Evolutionary conservation across 2,888 invertebrate genomes (phyloP).

Genomic region (Microplitis manilae): DNA sequence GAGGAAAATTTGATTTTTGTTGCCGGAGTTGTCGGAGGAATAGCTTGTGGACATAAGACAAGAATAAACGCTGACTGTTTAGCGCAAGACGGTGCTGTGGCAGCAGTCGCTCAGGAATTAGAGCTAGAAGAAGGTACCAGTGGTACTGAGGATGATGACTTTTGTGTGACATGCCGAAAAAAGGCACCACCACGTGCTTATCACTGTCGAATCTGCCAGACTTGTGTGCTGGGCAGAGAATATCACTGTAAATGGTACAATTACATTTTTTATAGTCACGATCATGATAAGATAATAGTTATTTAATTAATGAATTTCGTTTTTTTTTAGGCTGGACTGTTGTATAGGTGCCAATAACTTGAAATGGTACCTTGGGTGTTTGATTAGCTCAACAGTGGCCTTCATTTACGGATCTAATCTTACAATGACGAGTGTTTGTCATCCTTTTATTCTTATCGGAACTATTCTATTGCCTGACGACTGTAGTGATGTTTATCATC

Average conservation of each 20-base stretch:
- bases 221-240: conserved; percentile 84
- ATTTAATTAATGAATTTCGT: conserved; percentile 12
- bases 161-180: conserved; percentile 77
- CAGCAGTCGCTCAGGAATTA: conserved; percentile 47
- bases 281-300: not conserved
- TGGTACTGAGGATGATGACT: conserved; percentile 59
- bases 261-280: conserved; percentile 15
- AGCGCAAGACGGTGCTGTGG: conserved; percentile 49
- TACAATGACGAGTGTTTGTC: conserved; percentile 89
- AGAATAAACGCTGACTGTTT: conserved; percentile 60
- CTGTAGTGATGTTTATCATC: conserved; percentile 87
- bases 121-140: conserved; percentile 60
- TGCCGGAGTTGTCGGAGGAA: conserved; percentile 71
- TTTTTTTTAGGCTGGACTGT: conserved; percentile 81
- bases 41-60: conserved; percentile 71
- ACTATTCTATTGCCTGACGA: conserved; percentile 85
- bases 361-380: conserved; percentile 80
- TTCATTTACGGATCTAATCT: conserved; percentile 85
- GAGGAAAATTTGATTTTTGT: conserved; percentile 78
- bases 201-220: conserved; percentile 88
- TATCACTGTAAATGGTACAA: conserved; percentile 86
- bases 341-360: conserved; percentile 88
- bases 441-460: conserved; percentile 81
- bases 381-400: conserved; percentile 78
- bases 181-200: conserved; percentile 80